These are phyloP conservation scores for Branchinecta sandiegonensis DNA, from an alignment of 2,888 invertebrate species.

Conservation along the genomic window DNA sequence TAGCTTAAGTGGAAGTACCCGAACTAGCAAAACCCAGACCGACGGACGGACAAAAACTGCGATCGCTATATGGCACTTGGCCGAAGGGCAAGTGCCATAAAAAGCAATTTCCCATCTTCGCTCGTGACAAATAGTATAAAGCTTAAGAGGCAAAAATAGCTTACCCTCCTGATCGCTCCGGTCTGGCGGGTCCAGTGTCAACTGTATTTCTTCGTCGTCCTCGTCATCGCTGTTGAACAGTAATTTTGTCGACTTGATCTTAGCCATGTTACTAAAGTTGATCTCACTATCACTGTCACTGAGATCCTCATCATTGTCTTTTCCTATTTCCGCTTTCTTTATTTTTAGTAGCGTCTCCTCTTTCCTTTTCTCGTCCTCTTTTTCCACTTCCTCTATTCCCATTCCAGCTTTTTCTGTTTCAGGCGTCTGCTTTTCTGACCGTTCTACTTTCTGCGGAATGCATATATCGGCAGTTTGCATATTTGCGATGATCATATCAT, in stretches of 20 bases:
- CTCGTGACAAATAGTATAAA: too few species aligned
- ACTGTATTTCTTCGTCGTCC: conserved; percentile 1
- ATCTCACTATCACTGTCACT: not conserved
- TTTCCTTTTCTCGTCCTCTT: not conserved
- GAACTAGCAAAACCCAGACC: too few species aligned
- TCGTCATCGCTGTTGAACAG: not conserved
- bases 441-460: not conserved
- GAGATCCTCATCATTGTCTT: not conserved
- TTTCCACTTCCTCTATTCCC: not conserved
- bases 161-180: too few species aligned
- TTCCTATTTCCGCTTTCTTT: not conserved
- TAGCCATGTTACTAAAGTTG: not conserved
- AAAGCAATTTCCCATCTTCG: too few species aligned
- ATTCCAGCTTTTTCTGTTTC: not conserved
- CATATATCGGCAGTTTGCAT: not conserved
- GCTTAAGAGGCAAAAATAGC: too few species aligned
- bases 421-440: not conserved
- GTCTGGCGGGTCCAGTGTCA: not conserved
- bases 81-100: too few species aligned
- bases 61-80: too few species aligned
- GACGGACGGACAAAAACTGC: too few species aligned
- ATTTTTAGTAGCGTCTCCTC: not conserved
- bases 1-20: too few species aligned
- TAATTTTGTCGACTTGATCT: not conserved
- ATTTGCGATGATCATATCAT: conserved; percentile 7